Conservation (phyloP, 2,888 invertebrate species). For the Patella caerulea region DNA sequence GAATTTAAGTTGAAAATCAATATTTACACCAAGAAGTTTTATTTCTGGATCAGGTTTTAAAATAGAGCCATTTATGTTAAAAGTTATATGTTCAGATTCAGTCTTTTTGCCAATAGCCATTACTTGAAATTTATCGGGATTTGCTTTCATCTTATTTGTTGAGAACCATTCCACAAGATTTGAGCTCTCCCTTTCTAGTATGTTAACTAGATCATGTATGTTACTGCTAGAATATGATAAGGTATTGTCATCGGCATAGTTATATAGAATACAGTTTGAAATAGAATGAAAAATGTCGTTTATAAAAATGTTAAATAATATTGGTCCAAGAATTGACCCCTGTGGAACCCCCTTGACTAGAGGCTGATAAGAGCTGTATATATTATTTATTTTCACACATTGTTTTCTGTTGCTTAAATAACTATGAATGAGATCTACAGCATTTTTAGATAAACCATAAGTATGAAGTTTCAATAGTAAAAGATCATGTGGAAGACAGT, state of each 20-base stretch:
- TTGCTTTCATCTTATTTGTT: too few species aligned
- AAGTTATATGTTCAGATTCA: too few species aligned
- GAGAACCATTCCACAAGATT: background rate
- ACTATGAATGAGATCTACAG: constrained; percentile 1
- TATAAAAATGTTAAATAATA: background rate
- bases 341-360: background rate
- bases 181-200: background rate
- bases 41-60: background rate
- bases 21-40: background rate
- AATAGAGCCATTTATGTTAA: constrained; percentile 1
- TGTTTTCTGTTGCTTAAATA: background rate
- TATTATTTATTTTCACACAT: background rate
- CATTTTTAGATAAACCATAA: constrained; percentile 1
- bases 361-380: background rate
- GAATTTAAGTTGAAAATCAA: too few species aligned
- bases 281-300: too few species aligned
- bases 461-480: constrained; percentile 1
- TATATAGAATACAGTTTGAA: background rate
- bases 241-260: background rate
- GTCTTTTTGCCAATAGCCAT: too few species aligned
- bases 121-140: too few species aligned
- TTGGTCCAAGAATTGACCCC: background rate
- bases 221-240: background rate
- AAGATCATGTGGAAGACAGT: background rate
- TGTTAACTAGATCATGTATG: too few species aligned